Base-by-base conservation (phyloP, 2,888 invertebrate species). In the Zygaena filipendulae region DNA sequence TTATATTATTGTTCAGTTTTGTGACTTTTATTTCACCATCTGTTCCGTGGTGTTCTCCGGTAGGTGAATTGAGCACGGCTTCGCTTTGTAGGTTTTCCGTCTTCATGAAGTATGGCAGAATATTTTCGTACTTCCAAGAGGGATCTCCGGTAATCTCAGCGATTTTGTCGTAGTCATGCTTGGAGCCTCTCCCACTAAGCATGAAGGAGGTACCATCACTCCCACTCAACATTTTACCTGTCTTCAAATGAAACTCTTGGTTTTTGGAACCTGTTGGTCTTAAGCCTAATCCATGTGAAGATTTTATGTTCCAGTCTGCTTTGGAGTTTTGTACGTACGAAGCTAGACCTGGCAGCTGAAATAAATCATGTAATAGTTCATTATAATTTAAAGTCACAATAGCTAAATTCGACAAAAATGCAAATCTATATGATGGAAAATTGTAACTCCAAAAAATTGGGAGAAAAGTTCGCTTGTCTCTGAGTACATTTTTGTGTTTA, bases 211-310 rank as follows among this genome's bases (percentile, higher is more conserved):
- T 11, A 3, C 44, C 38, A 11, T 55, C 58, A 16, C 47, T 35
- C 1, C 68, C 68, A 2, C 68, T 66, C 0, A 64, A 33, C 46
- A 59, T 50, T 24, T 51, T 55, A 1, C 59, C 68, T 2, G 37
- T 26, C 0, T 58, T 54, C 3, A 56, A 14, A 3, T 38, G 38
- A 1, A 32, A 9, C 2, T 13, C 13, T 2, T 29, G 23, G 19
- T 30, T 33, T 7, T 26, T 38, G 23, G 38, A 38, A 8, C 34
- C 16, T 6, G 18, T 58, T 55, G 14, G 52, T 39, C 3, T 36
- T 36, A n/a, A n/a, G n/a, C n/a, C n/a, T n/a, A n/a, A n/a, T n/a
- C 1, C 56, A 40, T 0, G 35, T 41, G 13, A 45, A 41, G 13
- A 38, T 2, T 42, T 44, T 11, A 34, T 40, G 25, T 53, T 47